phyloP scores from a whole-genome alignment of 1,140 invertebrate genomes.

The Globodera ellingtonae region DNA sequence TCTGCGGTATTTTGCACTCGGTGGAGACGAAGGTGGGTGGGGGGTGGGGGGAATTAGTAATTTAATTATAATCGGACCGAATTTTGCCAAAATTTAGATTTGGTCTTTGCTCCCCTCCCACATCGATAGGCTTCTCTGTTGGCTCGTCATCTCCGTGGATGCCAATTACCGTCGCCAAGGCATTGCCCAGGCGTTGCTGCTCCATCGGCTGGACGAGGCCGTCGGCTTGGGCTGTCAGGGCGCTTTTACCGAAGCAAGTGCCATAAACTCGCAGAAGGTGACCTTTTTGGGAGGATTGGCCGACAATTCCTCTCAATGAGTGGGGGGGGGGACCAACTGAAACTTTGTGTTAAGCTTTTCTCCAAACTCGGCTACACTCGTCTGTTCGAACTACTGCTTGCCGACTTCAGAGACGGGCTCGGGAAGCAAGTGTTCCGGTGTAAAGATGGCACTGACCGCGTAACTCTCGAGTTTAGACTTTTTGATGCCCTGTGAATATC shows the following conservation, averaged over 20 bases:
- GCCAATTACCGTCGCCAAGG: conserved; percentile 37
- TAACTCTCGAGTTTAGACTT: conserved; percentile 37
- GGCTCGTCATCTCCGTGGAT: conserved; percentile 42
- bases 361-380: conserved; percentile 40
- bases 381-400: conserved; percentile 38
- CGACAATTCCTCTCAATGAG: not conserved
- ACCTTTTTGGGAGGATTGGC: not conserved
- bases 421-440: conserved; percentile 49
- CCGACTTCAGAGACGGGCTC: conserved; percentile 39
- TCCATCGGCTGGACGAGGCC: conserved; percentile 43
- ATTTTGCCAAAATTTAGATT: conserved; percentile 27
- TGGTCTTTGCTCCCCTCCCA: conserved; percentile 41
- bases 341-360: conserved; percentile 38
- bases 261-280: conserved; percentile 47
- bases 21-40: conserved; percentile 30
- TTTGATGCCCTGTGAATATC: not conserved
- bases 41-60: not conserved
- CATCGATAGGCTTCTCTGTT: conserved; percentile 29
- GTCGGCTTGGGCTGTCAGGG: conserved; percentile 43
- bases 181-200: conserved; percentile 35
- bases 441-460: conserved; percentile 39
- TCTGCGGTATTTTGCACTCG: conserved; percentile 28
- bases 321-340: not conserved
- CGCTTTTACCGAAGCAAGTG: conserved; percentile 46
- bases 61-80: not conserved